Evolutionary conservation across 2,888 invertebrate genomes (phyloP).

Genomic region (Chelonus formosanus): DNA sequence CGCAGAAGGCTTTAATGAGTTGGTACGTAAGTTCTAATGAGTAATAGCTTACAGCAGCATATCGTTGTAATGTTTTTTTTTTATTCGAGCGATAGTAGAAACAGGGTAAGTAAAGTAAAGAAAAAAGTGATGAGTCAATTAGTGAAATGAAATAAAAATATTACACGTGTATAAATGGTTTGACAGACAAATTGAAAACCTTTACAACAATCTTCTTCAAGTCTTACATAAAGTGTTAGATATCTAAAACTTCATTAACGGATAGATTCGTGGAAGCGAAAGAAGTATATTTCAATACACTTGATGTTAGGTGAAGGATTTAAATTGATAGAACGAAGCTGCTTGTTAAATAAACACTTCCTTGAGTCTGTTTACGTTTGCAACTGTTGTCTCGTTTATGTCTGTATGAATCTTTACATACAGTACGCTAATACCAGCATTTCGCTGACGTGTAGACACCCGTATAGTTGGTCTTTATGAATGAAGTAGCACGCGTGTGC

Average conservation of each 20-base stretch:
- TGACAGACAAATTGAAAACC: not conserved
- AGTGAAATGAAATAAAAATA: not conserved
- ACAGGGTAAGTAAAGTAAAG: not conserved
- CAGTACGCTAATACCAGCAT: conserved; percentile 28
- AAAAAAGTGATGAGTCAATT: conserved; percentile 1
- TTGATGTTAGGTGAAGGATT: not conserved
- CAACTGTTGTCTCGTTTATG: conserved; percentile 15
- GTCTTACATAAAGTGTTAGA: too few species aligned
- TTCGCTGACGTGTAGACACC: conserved; percentile 27
- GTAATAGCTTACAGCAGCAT: conserved; percentile 9
- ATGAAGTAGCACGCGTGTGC: conserved; percentile 57
- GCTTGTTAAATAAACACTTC: conserved; percentile 8
- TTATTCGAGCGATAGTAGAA: not conserved
- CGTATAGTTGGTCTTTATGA: conserved; percentile 49
- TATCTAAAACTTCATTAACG: too few species aligned
- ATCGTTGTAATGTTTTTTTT: not conserved
- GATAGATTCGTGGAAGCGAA: not conserved
- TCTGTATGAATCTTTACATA: conserved; percentile 8
- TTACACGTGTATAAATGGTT: not conserved
- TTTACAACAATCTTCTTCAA: too few species aligned
- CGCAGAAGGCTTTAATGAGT: conserved; percentile 6
- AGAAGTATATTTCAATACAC: conserved; percentile 3
- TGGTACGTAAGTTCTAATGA: conserved; percentile 19
- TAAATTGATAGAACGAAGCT: not conserved
- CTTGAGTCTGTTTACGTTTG: conserved; percentile 6